These are phyloP conservation scores for Condylostylus longicornis DNA, from an alignment of 1,140 invertebrate species.

Conservation along the genomic window DNA sequence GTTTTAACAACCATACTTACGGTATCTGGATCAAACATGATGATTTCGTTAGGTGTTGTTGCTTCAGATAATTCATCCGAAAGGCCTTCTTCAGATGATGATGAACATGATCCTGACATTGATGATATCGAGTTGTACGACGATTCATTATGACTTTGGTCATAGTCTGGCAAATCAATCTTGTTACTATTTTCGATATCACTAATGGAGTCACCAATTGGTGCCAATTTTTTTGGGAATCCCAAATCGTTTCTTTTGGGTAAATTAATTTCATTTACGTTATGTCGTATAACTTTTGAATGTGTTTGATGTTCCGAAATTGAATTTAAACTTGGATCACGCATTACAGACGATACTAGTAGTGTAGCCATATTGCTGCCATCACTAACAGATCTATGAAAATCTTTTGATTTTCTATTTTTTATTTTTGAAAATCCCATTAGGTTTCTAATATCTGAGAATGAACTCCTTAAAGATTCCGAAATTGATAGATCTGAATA, in stretches of 20 bases:
- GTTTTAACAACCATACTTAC: conserved; percentile 39
- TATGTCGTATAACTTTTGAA: conserved; percentile 11
- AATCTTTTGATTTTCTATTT: too few species aligned
- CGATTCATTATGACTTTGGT: not conserved
- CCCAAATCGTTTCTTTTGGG: too few species aligned
- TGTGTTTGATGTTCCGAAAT: conserved; percentile 37
- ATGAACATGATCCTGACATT: conserved; percentile 2
- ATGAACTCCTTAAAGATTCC: not conserved
- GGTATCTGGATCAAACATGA: conserved; percentile 28
- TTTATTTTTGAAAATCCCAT: not conserved
- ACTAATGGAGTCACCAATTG: not conserved
- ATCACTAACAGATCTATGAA: conserved; percentile 39
- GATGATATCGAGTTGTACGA: conserved; percentile 1
- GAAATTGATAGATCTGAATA: conserved; percentile 17
- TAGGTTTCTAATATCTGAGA: not conserved
- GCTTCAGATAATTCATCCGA: conserved; percentile 11
- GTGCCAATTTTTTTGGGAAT: not conserved
- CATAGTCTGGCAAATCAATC: not conserved
- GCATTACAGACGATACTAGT: conserved; percentile 44
- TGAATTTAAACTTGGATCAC: conserved; percentile 41
- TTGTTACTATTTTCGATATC: not conserved
- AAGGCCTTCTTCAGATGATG: conserved; percentile 26
- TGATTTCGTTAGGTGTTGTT: not conserved
- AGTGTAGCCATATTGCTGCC: conserved; percentile 45
- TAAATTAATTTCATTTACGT: too few species aligned